These are phyloP conservation scores for Plectrocnemia conspersa DNA, from an alignment of 1,140 invertebrate species.

Conservation along the genomic window DNA sequence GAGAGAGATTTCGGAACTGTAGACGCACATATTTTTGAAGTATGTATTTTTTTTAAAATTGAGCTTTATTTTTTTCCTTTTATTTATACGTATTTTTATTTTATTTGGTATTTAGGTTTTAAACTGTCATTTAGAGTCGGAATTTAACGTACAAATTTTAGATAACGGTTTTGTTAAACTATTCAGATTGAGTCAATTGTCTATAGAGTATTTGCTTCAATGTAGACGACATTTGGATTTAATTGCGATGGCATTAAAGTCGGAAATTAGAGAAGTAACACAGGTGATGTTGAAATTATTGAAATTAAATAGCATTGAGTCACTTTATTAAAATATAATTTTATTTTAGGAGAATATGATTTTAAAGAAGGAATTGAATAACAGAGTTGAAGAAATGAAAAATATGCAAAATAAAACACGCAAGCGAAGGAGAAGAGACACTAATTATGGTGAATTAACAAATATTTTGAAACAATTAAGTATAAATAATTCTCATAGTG, in stretches of 20 bases:
- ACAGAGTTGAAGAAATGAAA: slow-evolving; percentile 47
- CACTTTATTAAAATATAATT: slow-evolving; percentile 20
- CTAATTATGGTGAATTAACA: slow-evolving; percentile 24
- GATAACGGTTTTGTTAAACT: slow-evolving; percentile 65
- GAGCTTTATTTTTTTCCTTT: neutral
- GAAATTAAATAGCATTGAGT: neutral
- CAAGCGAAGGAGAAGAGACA: slow-evolving; percentile 16
- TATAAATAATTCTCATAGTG: slow-evolving; percentile 7
- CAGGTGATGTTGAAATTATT: slow-evolving; percentile 14
- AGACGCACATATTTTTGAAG: slow-evolving; percentile 60
- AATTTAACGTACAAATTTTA: slow-evolving; percentile 59
- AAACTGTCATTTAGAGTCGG: slow-evolving; percentile 57
- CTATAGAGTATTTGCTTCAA: slow-evolving; percentile 65
- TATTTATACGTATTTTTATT: slow-evolving; percentile 1
- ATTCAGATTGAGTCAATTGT: slow-evolving; percentile 62
- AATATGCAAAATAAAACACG: slow-evolving; percentile 43
- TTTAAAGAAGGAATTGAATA: slow-evolving; percentile 42
- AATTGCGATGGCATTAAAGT: slow-evolving; percentile 55
- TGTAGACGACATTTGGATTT: slow-evolving; percentile 65
- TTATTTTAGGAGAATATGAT: slow-evolving; percentile 42
- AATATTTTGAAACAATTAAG: slow-evolving; percentile 26
- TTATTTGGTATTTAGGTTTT: slow-evolving; percentile 46
- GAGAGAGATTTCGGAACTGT: slow-evolving; percentile 60
- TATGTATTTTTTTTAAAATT: slow-evolving; percentile 37
- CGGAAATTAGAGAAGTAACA: slow-evolving; percentile 16